These are phyloP conservation scores for Halichoeres trimaculatus DNA, from an alignment of 2,113 vertebrate species.

Conservation along the genomic window DNA sequence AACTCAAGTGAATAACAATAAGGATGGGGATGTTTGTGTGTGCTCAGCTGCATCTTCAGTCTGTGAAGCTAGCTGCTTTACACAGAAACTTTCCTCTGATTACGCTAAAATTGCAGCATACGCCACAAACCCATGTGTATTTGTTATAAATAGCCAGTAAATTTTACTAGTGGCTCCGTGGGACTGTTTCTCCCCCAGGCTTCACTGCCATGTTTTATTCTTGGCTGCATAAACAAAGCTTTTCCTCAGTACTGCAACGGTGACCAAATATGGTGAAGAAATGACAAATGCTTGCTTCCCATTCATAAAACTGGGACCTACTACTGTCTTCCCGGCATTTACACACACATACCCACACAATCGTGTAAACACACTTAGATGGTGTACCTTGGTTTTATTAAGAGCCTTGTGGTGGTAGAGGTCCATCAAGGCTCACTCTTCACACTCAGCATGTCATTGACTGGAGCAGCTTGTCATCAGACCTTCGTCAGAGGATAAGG, in stretches of 20 bases:
- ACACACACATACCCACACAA: slow-evolving; percentile 14
- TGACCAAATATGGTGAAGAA: slow-evolving; percentile 84
- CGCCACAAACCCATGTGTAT: slow-evolving; percentile 37
- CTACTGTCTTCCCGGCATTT: slow-evolving; percentile 43
- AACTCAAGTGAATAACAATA: slow-evolving; percentile 2
- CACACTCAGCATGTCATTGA: slow-evolving; percentile 77
- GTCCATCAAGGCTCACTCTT: slow-evolving; percentile 60
- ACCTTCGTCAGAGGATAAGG: slow-evolving; percentile 86
- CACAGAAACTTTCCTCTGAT: slow-evolving; percentile 28
- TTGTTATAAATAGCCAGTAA: slow-evolving; percentile 46
- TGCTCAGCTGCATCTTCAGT: slow-evolving; percentile 16
- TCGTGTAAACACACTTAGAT: slow-evolving; percentile 16
- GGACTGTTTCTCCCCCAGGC: slow-evolving; percentile 41
- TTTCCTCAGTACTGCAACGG: slow-evolving; percentile 62
- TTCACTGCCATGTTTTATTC: slow-evolving; percentile 70
- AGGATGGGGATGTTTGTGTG: neutral
- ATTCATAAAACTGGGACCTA: slow-evolving; percentile 79
- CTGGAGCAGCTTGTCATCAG: slow-evolving; percentile 81
- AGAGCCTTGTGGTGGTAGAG: slow-evolving; percentile 53
- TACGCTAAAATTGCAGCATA: slow-evolving; percentile 35
- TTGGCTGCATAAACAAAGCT: slow-evolving; percentile 73
- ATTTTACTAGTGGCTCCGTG: slow-evolving; percentile 34
- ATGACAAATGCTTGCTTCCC: slow-evolving; percentile 77
- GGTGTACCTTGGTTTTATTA: slow-evolving; percentile 40
- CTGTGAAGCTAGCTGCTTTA: slow-evolving; percentile 22